Percentiles rank a stretch among this genome's conserved stretches.
Evolutionary conservation across 2,113 vertebrate species (phyloP).

Genomic region (Triplophysa rosa): DNA sequence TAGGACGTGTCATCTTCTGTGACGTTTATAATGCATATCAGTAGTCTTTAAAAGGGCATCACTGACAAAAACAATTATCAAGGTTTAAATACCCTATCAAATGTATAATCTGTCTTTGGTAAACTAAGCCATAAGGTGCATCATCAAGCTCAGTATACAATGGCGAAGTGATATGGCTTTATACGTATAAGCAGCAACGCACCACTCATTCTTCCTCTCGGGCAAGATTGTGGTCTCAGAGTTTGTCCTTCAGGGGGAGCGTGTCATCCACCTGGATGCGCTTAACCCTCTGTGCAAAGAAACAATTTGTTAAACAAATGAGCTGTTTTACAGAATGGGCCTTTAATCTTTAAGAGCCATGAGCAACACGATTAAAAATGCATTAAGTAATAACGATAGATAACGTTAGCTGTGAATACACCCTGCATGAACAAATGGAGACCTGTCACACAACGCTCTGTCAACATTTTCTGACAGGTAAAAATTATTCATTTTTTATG

Average conservation of each 20-base stretch:
- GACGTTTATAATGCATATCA: neutral
- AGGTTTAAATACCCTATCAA: neutral
- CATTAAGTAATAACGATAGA: neutral
- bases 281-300: neutral
- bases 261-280: neutral
- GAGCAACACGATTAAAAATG: neutral
- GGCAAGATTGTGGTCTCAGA: neutral
- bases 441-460: neutral
- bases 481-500: too few relatives aligned
- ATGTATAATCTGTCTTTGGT: slow-evolving; percentile 14
- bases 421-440: neutral
- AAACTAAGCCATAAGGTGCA: neutral
- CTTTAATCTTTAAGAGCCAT: neutral
- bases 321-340: neutral
- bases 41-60: neutral
- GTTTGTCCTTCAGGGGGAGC: neutral
- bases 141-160: slow-evolving; percentile 22
- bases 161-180: slow-evolving; percentile 1
- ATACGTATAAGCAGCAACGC: neutral
- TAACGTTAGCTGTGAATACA: neutral
- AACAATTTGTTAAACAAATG: neutral
- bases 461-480: neutral
- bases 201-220: neutral
- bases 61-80: neutral
- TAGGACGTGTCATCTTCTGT: neutral